These are phyloP conservation scores for Epistrophe grossulariae DNA, from an alignment of 2,888 invertebrate genomes.

Conservation along the genomic window DNA sequence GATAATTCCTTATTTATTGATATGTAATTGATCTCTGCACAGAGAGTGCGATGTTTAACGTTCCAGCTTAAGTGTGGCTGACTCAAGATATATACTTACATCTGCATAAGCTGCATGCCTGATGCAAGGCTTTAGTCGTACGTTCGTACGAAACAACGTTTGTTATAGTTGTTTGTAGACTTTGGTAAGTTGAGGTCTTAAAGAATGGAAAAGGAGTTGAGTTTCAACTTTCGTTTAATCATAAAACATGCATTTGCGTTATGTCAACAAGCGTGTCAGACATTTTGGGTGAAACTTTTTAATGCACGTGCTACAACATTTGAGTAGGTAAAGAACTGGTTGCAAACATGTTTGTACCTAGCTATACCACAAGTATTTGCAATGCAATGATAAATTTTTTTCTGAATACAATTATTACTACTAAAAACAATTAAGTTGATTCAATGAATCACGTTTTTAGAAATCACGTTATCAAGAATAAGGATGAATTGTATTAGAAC, in stretches of 20 bases:
- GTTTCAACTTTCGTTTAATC: slow-evolving; percentile 63
- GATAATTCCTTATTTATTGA: slow-evolving; percentile 68
- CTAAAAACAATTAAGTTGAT: not conserved
- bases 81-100: not conserved
- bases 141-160: not conserved
- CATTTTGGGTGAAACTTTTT: slow-evolving; percentile 44
- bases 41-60: slow-evolving; percentile 19
- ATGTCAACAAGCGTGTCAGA: slow-evolving; percentile 44
- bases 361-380: not conserved
- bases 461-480: not conserved
- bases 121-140: not conserved
- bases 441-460: not conserved
- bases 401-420: not conserved
- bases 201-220: slow-evolving; percentile 42
- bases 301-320: slow-evolving; percentile 21
- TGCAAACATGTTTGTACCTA: not conserved
- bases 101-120: not conserved
- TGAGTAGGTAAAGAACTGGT: not conserved
- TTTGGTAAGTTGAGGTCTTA: slow-evolving; percentile 34
- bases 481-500: no score
- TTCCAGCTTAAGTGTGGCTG: slow-evolving; percentile 30
- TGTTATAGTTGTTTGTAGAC: slow-evolving; percentile 39
- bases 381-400: not conserved
- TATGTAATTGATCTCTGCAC: slow-evolving; percentile 64
- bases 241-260: slow-evolving; percentile 50